A percentile compares a stretch with the other conserved stretches of the same genome.
phyloP scores from a whole-genome alignment of 1,140 invertebrate genomes.

The Leptoteleia sp. region DNA sequence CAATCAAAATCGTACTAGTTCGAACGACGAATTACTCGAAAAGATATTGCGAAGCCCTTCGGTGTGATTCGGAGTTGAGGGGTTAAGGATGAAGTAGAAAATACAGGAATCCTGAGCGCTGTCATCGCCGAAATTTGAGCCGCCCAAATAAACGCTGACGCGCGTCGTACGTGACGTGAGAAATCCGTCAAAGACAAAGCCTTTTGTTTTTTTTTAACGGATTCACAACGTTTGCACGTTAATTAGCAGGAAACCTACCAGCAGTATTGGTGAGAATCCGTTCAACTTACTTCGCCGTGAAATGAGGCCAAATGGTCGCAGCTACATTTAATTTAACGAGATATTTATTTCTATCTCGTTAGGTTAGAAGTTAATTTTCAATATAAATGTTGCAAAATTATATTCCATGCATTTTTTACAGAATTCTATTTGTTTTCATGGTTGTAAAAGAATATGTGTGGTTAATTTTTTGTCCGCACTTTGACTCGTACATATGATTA shows the following conservation, averaged over 20 bases:
- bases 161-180: slow-evolving; percentile 16
- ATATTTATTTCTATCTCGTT: slow-evolving; percentile 1
- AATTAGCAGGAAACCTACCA: background rate
- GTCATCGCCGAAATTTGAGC: slow-evolving; percentile 4
- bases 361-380: slow-evolving; percentile 9
- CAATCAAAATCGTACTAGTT: slow-evolving; percentile 3
- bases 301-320: slow-evolving; percentile 17
- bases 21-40: slow-evolving; percentile 10
- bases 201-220: slow-evolving; percentile 13
- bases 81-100: background rate
- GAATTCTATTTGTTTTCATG: too few species aligned
- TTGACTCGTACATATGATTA: too few species aligned
- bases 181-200: background rate
- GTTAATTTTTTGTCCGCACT: too few species aligned
- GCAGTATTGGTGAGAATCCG: slow-evolving; percentile 7
- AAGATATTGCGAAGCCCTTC: slow-evolving; percentile 9
- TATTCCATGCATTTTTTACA: too few species aligned
- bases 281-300: slow-evolving; percentile 4
- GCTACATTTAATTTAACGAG: background rate
- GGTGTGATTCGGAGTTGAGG: background rate
- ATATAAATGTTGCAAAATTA: too few species aligned
- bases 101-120: slow-evolving; percentile 2
- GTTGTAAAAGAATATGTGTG: too few species aligned
- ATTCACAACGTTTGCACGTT: background rate
- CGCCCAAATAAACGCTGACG: background rate